phyloP scores from a whole-genome alignment of 2,113 vertebrate genomes.

The Ellobius talpinus region DNA sequence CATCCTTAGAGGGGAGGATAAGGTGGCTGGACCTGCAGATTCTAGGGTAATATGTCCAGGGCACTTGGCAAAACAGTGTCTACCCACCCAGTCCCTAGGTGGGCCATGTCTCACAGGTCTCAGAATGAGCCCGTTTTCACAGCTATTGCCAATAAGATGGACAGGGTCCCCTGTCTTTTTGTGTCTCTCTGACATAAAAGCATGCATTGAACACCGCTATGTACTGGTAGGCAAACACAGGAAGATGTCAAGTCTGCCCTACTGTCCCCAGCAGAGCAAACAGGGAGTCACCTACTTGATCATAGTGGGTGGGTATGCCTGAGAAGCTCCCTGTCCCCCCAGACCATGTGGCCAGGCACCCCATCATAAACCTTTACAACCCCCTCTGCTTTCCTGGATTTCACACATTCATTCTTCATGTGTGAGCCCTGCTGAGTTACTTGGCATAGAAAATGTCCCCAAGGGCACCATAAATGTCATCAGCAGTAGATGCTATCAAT shows the following conservation, averaged over 20 bases:
- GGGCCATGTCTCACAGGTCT: background rate
- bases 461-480: slow-evolving; percentile 23
- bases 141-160: background rate
- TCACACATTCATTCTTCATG: background rate
- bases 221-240: background rate
- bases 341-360: background rate
- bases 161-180: background rate
- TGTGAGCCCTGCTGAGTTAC: background rate
- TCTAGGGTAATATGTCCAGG: background rate
- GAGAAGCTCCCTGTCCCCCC: background rate
- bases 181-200: background rate
- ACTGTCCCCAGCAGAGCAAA: background rate
- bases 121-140: background rate
- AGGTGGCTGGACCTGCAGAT: background rate
- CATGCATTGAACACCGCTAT: no score
- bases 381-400: background rate
- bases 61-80: background rate
- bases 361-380: background rate
- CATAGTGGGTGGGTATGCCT: background rate
- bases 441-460: background rate
- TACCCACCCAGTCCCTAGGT: no score
- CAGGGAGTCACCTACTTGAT: background rate
- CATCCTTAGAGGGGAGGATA: background rate
- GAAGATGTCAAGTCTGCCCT: background rate
- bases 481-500: background rate